Conservation (phyloP, 2,888 invertebrate species). For the Melipona bicolor region DNA sequence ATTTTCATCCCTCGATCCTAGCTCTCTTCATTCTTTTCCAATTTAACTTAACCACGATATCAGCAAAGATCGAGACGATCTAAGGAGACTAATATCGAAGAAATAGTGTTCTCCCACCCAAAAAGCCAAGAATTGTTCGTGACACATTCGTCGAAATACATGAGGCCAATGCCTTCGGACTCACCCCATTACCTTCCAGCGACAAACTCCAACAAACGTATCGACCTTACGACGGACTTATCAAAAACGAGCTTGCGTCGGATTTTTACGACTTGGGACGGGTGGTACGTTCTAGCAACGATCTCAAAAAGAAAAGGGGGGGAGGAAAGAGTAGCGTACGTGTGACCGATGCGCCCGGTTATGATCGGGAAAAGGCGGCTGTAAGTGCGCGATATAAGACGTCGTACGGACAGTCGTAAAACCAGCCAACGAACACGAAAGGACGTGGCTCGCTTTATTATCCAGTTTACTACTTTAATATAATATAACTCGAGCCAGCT, state of each 20-base stretch:
- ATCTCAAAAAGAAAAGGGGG: slow-evolving; percentile 11
- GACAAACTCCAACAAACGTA: background rate
- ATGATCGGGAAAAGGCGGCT: slow-evolving; percentile 69
- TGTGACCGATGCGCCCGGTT: slow-evolving; percentile 64
- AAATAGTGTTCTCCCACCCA: background rate
- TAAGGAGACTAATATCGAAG: background rate
- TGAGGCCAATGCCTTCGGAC: background rate
- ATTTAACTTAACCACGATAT: background rate
- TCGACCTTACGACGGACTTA: background rate
- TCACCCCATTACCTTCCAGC: background rate
- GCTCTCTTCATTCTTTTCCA: background rate
- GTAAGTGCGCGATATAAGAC: slow-evolving; percentile 75
- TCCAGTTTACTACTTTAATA: slow-evolving; percentile 76
- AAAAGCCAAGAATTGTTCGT: background rate
- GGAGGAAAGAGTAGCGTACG: slow-evolving; percentile 33
- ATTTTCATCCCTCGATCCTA: background rate
- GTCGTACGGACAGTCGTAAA: slow-evolving; percentile 72
- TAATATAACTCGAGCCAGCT: slow-evolving; percentile 69
- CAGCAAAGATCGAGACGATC: background rate
- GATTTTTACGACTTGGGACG: slow-evolving; percentile 27
- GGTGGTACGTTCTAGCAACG: slow-evolving; percentile 39
- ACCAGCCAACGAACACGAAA: slow-evolving; percentile 62
- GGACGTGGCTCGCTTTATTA: slow-evolving; percentile 74
- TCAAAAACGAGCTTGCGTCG: background rate
- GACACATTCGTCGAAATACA: background rate